Evolutionary conservation across 2,113 vertebrate genomes (phyloP), one percentile per base, ranked within the genome.

Genomic region (Andinoacara biseriatus): DNA sequence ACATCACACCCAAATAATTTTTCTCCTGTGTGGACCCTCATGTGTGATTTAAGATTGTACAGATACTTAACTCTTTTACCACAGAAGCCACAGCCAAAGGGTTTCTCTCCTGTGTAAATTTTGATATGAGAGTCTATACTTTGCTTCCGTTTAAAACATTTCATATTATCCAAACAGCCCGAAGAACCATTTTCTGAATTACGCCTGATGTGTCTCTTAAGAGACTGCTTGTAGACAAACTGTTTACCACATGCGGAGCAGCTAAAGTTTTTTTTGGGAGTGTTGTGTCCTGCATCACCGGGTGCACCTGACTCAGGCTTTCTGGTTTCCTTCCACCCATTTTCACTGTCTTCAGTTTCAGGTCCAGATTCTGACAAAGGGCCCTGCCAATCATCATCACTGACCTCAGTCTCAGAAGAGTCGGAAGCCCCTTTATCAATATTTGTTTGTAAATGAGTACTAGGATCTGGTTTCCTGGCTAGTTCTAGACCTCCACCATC

Each of bases 161-260:
- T 84, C 33, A 22, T 59, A 56, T 15, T 31, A 24, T 14, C 43
- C 7, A 56, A 57, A 54, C 75, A 84, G 76, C 58, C 31, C 2
- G 82, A 40, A 24, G 82, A 29, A 29, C 62, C 17, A n/a, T 79
- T 84, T 4, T 74, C 82, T 24, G 49, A 79, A 60, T 84, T 84
- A 7, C 82, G 82, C 33, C 82, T 80, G 77, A 80, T 80, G 83
- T 85, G 77, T 75, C 83, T 74, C 67, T 80, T 75, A 13, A 85
- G 77, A 38, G 77, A 80, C 67, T 75, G 77, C 40, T 65, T 65
- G 3, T 15, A 18, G 15, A 35, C 10, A 62, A 84, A 82, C 20
- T 35, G 80, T 76, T 84, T 82, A 15, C 81, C 78, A 29, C 84
- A 89, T 5, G 31, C 38, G 3, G 10, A 78, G 54, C 87, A 86